phyloP scores from a whole-genome alignment of 2,888 invertebrate species.

The Synergus japonicus region DNA sequence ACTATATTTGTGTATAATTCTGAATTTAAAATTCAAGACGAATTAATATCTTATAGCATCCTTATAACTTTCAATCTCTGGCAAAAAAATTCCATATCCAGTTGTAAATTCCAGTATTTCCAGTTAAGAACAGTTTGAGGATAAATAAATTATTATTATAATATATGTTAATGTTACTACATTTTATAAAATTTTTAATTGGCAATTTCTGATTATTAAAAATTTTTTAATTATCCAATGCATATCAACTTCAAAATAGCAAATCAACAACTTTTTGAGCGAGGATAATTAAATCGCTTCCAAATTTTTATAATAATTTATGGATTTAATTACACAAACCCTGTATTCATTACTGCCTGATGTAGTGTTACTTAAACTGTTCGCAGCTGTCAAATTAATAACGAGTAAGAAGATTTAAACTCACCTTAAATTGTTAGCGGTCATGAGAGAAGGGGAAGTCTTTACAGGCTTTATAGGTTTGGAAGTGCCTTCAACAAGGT shows the following conservation, averaged over 20 bases:
- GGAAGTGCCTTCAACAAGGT: not conserved
- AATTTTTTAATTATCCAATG: no score
- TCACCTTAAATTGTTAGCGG: not conserved
- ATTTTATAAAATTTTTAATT: no score
- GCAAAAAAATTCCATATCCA: no score
- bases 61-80: no score
- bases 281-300: not conserved
- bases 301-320: not conserved
- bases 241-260: not conserved
- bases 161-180: no score
- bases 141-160: no score
- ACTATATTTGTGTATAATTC: no score
- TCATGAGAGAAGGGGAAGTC: not conserved
- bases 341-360: not conserved
- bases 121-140: no score
- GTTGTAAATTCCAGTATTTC: no score
- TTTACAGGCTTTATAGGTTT: conserved; percentile 3
- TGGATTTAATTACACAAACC: not conserved
- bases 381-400: conserved; percentile 5
- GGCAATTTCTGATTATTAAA: no score
- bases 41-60: no score
- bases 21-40: no score
- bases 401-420: not conserved
- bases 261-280: not conserved
- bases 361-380: not conserved